These are phyloP conservation scores for Linnaemya tessellans DNA, from an alignment of 2,888 invertebrate genomes.

Conservation along the genomic window DNA sequence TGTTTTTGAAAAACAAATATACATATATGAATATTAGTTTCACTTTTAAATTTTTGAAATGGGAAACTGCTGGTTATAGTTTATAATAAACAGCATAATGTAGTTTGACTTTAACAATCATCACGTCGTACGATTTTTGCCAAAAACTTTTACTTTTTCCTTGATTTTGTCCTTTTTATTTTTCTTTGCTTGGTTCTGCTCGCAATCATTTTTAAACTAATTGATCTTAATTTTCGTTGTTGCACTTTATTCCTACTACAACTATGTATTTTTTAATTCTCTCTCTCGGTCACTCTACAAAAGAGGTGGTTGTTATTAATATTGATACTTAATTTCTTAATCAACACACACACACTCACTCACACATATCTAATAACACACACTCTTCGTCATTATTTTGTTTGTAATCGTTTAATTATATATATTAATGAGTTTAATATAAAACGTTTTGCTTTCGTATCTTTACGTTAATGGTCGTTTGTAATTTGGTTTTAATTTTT, in stretches of 20 bases:
- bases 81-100: not conserved
- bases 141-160: not conserved
- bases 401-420: constrained; percentile 68
- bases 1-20: not conserved
- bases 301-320: constrained; percentile 42
- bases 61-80: not conserved
- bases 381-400: constrained; percentile 81
- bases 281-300: constrained; percentile 31
- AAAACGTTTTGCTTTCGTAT: constrained; percentile 28
- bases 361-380: constrained; percentile 74
- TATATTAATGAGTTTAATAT: constrained; percentile 44
- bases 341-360: constrained; percentile 77
- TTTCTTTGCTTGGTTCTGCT: not conserved
- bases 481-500: constrained; percentile 36
- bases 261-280: constrained; percentile 33
- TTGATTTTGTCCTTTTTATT: not conserved
- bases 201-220: not conserved
- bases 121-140: not conserved
- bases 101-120: not conserved
- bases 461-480: constrained; percentile 63
- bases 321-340: constrained; percentile 73
- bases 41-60: not conserved
- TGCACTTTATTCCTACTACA: constrained; percentile 38
- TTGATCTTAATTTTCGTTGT: constrained; percentile 12
- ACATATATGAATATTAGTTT: not conserved